Evolutionary conservation across 2,797 vertebrate species (phyloP).

Genomic region (Chloroceryle amazona): DNA sequence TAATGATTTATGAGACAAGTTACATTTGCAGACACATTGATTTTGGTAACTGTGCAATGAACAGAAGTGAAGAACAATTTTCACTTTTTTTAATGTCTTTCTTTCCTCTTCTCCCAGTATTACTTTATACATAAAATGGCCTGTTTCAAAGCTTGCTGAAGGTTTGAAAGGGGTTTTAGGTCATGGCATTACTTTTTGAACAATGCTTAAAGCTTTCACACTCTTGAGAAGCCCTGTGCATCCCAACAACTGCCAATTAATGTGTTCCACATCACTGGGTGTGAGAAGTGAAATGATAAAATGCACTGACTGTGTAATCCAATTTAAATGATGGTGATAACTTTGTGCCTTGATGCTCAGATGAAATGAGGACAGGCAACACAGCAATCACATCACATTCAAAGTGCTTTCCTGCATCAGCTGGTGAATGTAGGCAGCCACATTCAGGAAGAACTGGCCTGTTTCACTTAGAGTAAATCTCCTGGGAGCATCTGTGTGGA

Average conservation of each 20-base stretch:
- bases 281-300: conserved; percentile 21
- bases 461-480: not conserved
- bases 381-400: not conserved
- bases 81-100: not conserved
- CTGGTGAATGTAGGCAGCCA: fast-evolving
- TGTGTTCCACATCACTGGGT: not conserved
- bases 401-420: not conserved
- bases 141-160: not conserved
- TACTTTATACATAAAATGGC: not conserved
- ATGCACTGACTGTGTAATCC: conserved; percentile 8
- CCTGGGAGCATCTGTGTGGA: not conserved
- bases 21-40: conserved; percentile 64
- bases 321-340: not conserved
- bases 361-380: not conserved
- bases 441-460: fast-evolving
- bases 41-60: conserved; percentile 48
- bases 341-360: not conserved
- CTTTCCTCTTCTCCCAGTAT: not conserved
- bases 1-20: conserved; percentile 69
- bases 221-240: not conserved
- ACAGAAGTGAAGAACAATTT: not conserved
- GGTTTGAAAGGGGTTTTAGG: not conserved
- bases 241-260: conserved; percentile 21
- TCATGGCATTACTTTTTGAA: not conserved
- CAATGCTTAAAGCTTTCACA: not conserved